A percentile compares a stretch with the other conserved stretches of the same genome.
Evolutionary conservation across 2,113 vertebrate genomes (phyloP).

Genomic region (Climacteris rufus): DNA sequence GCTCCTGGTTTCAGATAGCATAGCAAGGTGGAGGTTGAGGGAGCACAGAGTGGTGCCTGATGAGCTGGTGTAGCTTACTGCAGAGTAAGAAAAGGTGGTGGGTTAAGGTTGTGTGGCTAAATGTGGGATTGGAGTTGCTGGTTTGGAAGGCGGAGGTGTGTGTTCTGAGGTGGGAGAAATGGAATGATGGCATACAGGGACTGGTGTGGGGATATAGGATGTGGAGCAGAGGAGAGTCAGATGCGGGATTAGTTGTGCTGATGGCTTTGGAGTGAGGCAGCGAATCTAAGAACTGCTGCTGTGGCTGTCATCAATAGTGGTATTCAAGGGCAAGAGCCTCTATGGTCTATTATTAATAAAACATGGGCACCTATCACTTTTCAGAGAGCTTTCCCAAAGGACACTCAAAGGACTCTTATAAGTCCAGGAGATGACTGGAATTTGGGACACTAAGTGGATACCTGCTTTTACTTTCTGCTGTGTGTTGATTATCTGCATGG

Average conservation of each 20-base stretch:
- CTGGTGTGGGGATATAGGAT: not conserved
- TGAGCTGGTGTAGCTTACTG: not conserved
- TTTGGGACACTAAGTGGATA: not conserved
- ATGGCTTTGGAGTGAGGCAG: not conserved
- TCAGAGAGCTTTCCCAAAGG: not conserved
- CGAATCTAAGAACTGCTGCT: not conserved
- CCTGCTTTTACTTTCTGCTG: not conserved
- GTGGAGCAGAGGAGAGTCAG: not conserved
- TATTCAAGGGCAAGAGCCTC: not conserved
- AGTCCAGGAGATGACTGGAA: not conserved
- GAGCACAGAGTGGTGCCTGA: not conserved
- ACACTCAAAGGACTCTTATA: not conserved
- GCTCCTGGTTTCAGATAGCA: not conserved
- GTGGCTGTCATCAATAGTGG: not conserved
- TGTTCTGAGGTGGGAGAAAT: not conserved
- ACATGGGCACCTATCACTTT: not conserved
- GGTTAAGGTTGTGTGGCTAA: not conserved
- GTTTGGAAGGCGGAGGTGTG: not conserved
- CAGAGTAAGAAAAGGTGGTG: not conserved
- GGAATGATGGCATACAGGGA: not conserved
- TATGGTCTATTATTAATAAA: not conserved
- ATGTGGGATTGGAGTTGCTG: not conserved
- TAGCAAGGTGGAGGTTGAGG: not conserved
- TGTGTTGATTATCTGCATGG: not conserved
- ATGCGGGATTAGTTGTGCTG: not conserved